phyloP scores from a whole-genome alignment of 2,888 invertebrate genomes.

The Auanema freiburgensis region DNA sequence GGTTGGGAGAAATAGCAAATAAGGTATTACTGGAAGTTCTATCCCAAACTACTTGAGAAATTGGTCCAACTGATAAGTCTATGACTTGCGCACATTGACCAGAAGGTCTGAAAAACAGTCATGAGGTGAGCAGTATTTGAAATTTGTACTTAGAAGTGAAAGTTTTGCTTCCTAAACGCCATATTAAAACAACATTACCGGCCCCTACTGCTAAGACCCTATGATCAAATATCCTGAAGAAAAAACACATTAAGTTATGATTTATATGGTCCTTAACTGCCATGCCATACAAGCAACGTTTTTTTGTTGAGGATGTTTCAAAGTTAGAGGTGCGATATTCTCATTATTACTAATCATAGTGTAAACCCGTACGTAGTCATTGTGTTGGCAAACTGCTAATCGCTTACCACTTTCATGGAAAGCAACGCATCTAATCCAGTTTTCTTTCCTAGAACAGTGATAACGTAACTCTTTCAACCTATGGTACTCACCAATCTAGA shows the following conservation, averaged over 20 bases:
- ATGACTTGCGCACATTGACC: conserved; percentile 9
- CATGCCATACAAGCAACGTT: conserved; percentile 17
- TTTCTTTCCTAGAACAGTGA: conserved; percentile 11
- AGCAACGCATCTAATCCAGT: conserved; percentile 18
- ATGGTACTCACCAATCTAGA: conserved; percentile 4
- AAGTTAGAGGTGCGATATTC: conserved; percentile 5
- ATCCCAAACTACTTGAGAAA: conserved; percentile 14
- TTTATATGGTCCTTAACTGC: conserved; percentile 8
- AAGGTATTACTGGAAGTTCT: conserved; percentile 6
- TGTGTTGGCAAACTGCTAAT: conserved; percentile 14
- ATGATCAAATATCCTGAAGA: conserved; percentile 15
- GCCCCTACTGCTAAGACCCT: conserved; percentile 16
- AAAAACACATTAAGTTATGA: not conserved
- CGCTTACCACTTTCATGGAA: conserved; percentile 14
- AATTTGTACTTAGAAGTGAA: conserved; percentile 6
- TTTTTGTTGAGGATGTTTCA: conserved; percentile 16
- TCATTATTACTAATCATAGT: not conserved
- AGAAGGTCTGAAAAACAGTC: conserved; percentile 6
- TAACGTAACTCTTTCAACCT: not conserved
- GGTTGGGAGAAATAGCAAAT: conserved; percentile 7
- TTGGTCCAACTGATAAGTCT: not conserved
- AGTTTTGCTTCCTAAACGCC: conserved; percentile 11
- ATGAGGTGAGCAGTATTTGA: not conserved
- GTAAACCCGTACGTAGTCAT: conserved; percentile 16
- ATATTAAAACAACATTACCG: conserved; percentile 8